Evolutionary conservation across 1,140 invertebrate species (phyloP), one percentile per base, ranked within the genome.

Genomic region (Penaeus japonicus): DNA sequence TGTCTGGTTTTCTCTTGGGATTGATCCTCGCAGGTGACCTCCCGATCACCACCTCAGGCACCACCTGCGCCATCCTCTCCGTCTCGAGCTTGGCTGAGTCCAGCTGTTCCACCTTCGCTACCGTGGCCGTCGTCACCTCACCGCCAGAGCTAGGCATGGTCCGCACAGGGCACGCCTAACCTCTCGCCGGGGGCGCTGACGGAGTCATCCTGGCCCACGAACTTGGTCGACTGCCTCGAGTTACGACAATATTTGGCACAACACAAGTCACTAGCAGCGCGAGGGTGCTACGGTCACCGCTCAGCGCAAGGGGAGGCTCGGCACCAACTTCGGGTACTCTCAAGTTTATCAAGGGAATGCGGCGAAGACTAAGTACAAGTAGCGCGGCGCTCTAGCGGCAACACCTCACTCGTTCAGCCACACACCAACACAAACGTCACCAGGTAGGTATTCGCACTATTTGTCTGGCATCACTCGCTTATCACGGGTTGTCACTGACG

Each of bases 1-100:
- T 89, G 87, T 89, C 87, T 20, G 87, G 87, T 55, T 89, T 89
- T 27, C 87, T 84, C 77, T 89, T 89, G 17, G 87, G 87, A 75
- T 89, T 89, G 87, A 89, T 89, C 55, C 87, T 84, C n/a, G 87
- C 87, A 4, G 87, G 87, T 53, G 87, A 89, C 35, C 82, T 84
- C 20, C 87, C 83, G 77, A 89, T 89, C 57, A 89, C 87, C 39
- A 84, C 87, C 54, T 89, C 87, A 32, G 85, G 78, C 47, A 57
- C 78, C 59, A 83, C 80, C 83, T 89, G 82, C 30, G 87, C 82
- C 87, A 89, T 85, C 35, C 32, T 89, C 75, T 27, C 83, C 4
- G 55, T 47, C 82, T 89, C 73, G 20, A 84, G 82, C 57, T 79
- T 84, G 70, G 75, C 55, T 18, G 73, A 39, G 82, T 80, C 82